These are phyloP conservation scores for Tineola bisselliella DNA, from an alignment of 2,888 invertebrate genomes.

Conservation along the genomic window DNA sequence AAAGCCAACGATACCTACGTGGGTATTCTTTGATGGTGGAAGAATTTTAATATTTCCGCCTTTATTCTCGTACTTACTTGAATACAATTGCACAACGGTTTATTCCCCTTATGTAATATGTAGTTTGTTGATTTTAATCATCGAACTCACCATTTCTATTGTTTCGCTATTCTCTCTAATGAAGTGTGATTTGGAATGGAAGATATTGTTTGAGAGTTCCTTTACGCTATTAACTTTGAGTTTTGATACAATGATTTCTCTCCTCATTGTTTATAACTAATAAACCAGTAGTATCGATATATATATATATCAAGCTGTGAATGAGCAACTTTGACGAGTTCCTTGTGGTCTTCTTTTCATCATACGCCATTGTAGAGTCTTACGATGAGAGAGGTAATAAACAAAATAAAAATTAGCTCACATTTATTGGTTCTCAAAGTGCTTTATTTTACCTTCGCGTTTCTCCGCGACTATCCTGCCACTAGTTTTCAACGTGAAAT, in stretches of 20 bases:
- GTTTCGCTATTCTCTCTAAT: neutral
- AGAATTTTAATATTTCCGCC: slow-evolving; percentile 65
- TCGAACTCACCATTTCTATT: neutral
- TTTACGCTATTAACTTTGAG: too few relatives aligned
- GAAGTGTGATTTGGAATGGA: neutral
- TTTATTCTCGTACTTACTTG: slow-evolving; percentile 40
- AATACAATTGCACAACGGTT: slow-evolving; percentile 47
- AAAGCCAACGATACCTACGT: slow-evolving; percentile 30
- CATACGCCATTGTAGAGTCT: too few relatives aligned
- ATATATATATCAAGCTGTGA: too few relatives aligned
- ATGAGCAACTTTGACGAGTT: too few relatives aligned
- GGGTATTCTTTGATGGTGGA: slow-evolving; percentile 49
- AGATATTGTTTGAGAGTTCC: neutral
- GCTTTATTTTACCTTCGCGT: too few relatives aligned
- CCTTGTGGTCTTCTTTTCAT: too few relatives aligned
- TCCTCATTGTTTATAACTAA: too few relatives aligned
- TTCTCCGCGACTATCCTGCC: neutral
- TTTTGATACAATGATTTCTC: too few relatives aligned
- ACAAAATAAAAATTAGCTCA: too few relatives aligned
- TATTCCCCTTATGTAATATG: slow-evolving; percentile 25
- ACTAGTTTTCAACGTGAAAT: neutral
- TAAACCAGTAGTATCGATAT: too few relatives aligned
- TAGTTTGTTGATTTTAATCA: neutral
- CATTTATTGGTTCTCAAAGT: too few relatives aligned
- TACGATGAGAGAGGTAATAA: too few relatives aligned